A percentile compares a stretch with the other conserved stretches of the same genome.
phyloP scores from a whole-genome alignment of 1,140 invertebrate genomes.

The Drosophila auraria region DNA sequence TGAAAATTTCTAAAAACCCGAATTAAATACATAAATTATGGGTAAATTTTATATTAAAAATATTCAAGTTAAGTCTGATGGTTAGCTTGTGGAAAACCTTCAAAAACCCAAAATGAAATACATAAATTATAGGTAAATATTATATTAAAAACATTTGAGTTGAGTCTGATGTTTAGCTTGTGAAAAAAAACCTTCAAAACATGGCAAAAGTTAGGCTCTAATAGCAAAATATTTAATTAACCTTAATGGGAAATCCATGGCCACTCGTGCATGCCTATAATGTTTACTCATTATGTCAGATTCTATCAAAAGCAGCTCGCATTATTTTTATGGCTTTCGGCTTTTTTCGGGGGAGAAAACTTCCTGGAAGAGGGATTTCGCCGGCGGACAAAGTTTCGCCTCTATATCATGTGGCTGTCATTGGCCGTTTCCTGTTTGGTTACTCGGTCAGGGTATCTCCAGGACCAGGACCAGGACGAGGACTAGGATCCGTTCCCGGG shows the following conservation, averaged over 20 bases:
- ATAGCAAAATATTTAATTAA: background rate
- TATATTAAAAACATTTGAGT: background rate
- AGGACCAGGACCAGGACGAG: background rate
- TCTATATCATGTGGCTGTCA: slow-evolving; percentile 46
- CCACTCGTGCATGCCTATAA: slow-evolving; percentile 1
- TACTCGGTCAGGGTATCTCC: slow-evolving; percentile 12
- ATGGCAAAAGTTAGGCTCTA: no score
- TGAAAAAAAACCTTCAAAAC: no score
- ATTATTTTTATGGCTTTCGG: slow-evolving; percentile 17
- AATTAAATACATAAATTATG: no score
- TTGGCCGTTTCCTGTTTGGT: slow-evolving; percentile 2
- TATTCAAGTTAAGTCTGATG: no score
- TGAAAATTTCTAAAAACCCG: no score
- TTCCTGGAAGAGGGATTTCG: slow-evolving; percentile 3
- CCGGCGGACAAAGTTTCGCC: slow-evolving; percentile 21
- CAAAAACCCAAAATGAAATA: background rate
- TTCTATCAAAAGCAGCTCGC: slow-evolving; percentile 12
- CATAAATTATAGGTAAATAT: background rate
- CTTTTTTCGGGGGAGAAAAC: background rate
- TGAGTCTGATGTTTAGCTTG: no score
- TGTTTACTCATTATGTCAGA: slow-evolving; percentile 42
- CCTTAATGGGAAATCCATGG: slow-evolving; percentile 2
- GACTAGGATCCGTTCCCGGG: background rate
- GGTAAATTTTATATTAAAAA: no score
- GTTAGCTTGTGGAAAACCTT: no score